phyloP scores from a whole-genome alignment of 2,113 vertebrate genomes.

The Australoheros scitulus region DNA sequence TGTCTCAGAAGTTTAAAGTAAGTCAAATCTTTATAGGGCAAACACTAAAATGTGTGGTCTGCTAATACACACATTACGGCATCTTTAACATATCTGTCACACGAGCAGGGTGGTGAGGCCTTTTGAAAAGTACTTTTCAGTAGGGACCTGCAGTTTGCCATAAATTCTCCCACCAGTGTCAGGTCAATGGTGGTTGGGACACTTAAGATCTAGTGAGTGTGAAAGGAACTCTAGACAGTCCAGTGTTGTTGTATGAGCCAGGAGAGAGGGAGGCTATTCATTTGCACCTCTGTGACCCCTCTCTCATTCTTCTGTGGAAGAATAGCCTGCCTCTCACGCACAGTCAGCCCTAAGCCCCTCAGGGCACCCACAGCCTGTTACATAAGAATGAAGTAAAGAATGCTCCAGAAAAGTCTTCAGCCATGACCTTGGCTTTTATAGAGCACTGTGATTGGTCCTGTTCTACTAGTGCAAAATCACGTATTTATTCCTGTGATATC shows the following conservation, averaged over 20 bases:
- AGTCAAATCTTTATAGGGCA: not conserved
- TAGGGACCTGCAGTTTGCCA: not conserved
- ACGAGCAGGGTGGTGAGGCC: not conserved
- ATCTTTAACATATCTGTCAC: slow-evolving; percentile 27
- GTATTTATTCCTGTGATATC: slow-evolving; percentile 19
- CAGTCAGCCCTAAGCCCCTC: slow-evolving; percentile 41
- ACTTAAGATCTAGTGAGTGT: slow-evolving; percentile 38
- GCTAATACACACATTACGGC: not conserved
- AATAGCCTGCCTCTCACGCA: slow-evolving; percentile 60
- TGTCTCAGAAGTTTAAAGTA: not conserved
- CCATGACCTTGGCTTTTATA: slow-evolving; percentile 64
- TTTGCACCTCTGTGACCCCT: slow-evolving; percentile 63
- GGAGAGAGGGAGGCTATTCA: slow-evolving; percentile 56
- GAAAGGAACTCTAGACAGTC: slow-evolving; percentile 51
- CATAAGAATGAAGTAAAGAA: slow-evolving; percentile 60
- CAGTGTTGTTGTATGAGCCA: slow-evolving; percentile 52
- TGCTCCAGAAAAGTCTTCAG: slow-evolving; percentile 62
- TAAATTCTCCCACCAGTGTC: slow-evolving; percentile 40
- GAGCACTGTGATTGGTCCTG: slow-evolving; percentile 20
- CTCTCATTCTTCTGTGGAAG: slow-evolving; percentile 60
- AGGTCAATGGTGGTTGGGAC: slow-evolving; percentile 41
- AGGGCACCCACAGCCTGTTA: slow-evolving; percentile 42
- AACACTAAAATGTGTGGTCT: not conserved
- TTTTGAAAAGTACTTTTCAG: not conserved
- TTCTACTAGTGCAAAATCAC: slow-evolving; percentile 20